Evolutionary conservation across 2,888 invertebrate species (phyloP), one percentile per base, ranked within the genome.

Genomic region (Altica lythri): DNA sequence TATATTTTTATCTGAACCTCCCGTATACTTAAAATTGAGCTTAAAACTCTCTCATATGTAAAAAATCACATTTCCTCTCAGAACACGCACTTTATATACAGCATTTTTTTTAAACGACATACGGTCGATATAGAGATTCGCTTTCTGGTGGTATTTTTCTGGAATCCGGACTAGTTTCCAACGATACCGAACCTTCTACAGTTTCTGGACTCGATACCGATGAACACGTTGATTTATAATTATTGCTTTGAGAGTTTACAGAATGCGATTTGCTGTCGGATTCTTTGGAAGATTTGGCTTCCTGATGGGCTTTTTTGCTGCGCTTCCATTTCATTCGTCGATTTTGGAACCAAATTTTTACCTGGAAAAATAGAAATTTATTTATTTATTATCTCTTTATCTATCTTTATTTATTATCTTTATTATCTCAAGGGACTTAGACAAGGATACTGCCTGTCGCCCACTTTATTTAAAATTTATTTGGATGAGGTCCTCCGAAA

Each of bases 291-390:
- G 70, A 81, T 77, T 89, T 89, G 18, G 91, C 86, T 77, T 93
- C 93, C 64, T 92, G 91, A 73, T 93, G 93, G 0, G 94, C 93
- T 71, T 96, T 96, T 82, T 96, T 96, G 61, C 95, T 95, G 8
- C 98, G 81, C 75, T 98, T 98, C 95, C 96, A 96, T 75, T 97
- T 97, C 97, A 97, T 97, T 67, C 97, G 85, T 43, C 97, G 84
- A 76, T 97, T 97, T 83, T 98, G 97, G 78, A 98, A 98, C 97
- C 95, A 96, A 69, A 96, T 95, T 83, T 95, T 95, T 59, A 95
- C 95, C 92, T 95, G 83, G 8, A 69, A 69, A 66, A 61, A 74
- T 42, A 52, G n/a, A n/a, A n/a, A n/a, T n/a, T n/a, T n/a, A n/a
- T n/a, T n/a, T n/a, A n/a, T n/a, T n/a, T n/a, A n/a, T n/a, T n/a